Evolutionary conservation across 2,113 vertebrate species (phyloP).

Genomic region (Tachuris rubrigastra): DNA sequence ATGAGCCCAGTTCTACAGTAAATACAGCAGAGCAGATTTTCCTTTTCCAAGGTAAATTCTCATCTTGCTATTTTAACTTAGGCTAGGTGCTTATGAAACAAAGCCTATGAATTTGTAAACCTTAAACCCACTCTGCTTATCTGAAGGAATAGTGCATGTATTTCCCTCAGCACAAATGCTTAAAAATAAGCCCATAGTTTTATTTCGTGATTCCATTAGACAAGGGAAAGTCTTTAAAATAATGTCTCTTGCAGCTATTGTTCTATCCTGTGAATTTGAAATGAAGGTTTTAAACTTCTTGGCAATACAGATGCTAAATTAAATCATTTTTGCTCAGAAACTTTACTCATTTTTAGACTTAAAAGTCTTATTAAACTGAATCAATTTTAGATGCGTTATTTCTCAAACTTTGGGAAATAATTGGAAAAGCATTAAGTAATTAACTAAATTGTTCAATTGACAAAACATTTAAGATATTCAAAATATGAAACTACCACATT

Average conservation of each 20-base stretch:
- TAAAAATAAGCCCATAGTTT: not conserved
- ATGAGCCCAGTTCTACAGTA: not conserved
- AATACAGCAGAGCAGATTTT: not conserved
- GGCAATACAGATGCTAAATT: not conserved
- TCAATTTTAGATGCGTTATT: not conserved
- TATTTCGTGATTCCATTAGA: not conserved
- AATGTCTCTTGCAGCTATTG: not conserved
- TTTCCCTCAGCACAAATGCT: not conserved
- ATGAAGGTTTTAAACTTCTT: not conserved
- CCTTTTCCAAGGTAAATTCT: not conserved
- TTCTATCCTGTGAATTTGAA: not conserved
- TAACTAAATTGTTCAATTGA: not conserved
- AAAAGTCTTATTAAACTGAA: not conserved
- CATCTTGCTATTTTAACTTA: not conserved
- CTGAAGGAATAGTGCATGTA: not conserved
- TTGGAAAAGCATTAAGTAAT: not conserved
- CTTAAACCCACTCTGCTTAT: not conserved
- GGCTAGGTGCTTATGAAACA: not conserved
- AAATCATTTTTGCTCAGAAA: not conserved
- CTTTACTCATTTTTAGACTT: not conserved
- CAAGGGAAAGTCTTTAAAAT: not conserved
- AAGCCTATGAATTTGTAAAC: not conserved
- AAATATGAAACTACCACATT: not conserved
- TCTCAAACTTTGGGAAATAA: not conserved
- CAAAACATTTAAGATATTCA: not conserved